Evolutionary conservation across 2,888 invertebrate species (phyloP), one percentile per base, ranked within the genome.

Genomic region (Megamerina dolium): DNA sequence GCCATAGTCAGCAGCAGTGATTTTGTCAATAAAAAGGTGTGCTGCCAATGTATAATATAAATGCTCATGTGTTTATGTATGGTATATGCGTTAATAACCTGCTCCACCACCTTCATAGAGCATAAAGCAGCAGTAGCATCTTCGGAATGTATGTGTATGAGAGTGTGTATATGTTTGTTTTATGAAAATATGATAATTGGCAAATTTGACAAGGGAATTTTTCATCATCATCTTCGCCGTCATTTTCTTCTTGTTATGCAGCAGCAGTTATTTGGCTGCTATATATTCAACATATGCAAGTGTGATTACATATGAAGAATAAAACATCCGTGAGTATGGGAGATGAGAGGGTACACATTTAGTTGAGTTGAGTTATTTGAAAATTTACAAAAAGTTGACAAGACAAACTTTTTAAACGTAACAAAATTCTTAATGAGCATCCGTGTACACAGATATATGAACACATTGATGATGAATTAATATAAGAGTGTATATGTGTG

Each of bases 101-200:
- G 37, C 29, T 37, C 9, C 27, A 29, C 13, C 27, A 37, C 27
- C 29, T 37, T 29, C 29, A 26, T 29, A 37, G 27, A 37, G 13
- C 14, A 16, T 4, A 36, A 17, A 5, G n/a, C 18, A n/a, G 23
- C 17, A 19, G n/a, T n/a, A 13, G 19, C 30, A 26, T 27, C 18
- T 33, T 33, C 45, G 21, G 40, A 50, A 36, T 17, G 53, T 60
- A 61, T 59, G 60, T 61, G 12, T 14, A 23, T 2, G 4, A 16
- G 35, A 9, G 9, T 38, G 20, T 14, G 38, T 19, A 14, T 14
- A 38, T 23, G 23, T 23, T 23, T 23, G 23, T 23, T 23, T 65
- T 61, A 59, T 63, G 63, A 62, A 66, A 66, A 66, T 66, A 67
- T 66, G 68, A 66, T 67, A 66, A 68, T 68, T 68, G 68, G 65